Conservation (phyloP, 2,888 invertebrate species). For the Bellardia bayeri region DNA sequence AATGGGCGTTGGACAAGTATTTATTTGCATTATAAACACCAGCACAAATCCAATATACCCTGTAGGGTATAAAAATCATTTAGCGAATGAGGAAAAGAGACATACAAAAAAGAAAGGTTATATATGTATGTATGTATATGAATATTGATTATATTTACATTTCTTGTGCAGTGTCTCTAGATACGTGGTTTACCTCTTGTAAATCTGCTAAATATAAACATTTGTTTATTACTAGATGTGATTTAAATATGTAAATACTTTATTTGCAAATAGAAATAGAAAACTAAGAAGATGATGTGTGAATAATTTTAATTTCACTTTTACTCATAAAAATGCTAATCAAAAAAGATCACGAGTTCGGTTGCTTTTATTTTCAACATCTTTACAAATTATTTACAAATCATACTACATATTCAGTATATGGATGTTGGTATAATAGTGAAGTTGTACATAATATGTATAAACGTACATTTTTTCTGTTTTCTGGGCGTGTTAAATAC, state of each 20-base stretch:
- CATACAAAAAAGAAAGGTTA: too few relatives aligned
- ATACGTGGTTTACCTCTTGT: neutral
- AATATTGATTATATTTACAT: neutral
- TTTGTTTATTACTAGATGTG: neutral
- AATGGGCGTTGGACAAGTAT: too few relatives aligned
- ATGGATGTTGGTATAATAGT: too few relatives aligned
- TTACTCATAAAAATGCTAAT: slow-evolving; percentile 60
- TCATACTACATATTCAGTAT: neutral
- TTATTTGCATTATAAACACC: too few relatives aligned
- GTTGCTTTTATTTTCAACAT: slow-evolving; percentile 13
- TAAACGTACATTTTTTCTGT: neutral
- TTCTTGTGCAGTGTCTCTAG: neutral
- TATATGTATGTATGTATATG: too few relatives aligned
- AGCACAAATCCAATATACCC: too few relatives aligned
- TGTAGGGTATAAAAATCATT: neutral
- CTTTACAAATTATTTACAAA: slow-evolving; percentile 11
- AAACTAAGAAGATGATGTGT: neutral
- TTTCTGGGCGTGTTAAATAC: neutral
- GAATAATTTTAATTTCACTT: slow-evolving; percentile 61
- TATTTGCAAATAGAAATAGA: slow-evolving; percentile 19
- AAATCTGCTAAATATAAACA: neutral
- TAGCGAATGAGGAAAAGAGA: neutral
- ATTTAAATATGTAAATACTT: slow-evolving; percentile 8
- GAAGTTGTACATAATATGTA: neutral
- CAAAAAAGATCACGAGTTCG: slow-evolving; percentile 32